Conservation (phyloP, 2,797 vertebrate species). For the Smutsia temminckii region DNA sequence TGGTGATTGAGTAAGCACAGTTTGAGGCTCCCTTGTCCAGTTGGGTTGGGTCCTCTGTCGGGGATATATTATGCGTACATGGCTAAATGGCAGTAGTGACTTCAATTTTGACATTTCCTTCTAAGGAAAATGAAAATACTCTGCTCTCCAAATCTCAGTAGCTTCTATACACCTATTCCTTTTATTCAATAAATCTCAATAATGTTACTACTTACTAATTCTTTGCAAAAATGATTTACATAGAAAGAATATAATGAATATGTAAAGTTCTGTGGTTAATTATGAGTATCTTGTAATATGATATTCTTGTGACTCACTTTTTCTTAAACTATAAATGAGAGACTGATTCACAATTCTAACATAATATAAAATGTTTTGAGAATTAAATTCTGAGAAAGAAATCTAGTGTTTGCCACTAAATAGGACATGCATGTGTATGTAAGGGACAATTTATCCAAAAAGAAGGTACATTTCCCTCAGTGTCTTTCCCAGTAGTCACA, state of each 20-base stretch:
- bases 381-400: conserved; percentile 34
- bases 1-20: neutral
- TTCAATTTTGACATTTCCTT: conserved; percentile 9
- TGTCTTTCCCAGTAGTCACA: neutral
- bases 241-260: neutral
- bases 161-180: neutral
- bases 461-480: neutral
- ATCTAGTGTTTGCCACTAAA: neutral
- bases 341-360: neutral
- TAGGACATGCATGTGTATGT: neutral
- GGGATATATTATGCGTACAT: neutral
- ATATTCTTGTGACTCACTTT: neutral
- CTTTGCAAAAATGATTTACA: neutral
- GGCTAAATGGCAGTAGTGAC: neutral
- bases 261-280: neutral
- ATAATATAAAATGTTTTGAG: neutral
- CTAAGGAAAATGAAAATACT: neutral
- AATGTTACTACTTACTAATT: neutral
- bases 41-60: neutral
- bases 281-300: neutral
- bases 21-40: neutral
- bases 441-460: neutral
- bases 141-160: neutral
- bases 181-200: neutral
- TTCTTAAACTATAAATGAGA: neutral